Conservation (phyloP, 2,888 invertebrate genomes). For the Lagria hirta region DNA sequence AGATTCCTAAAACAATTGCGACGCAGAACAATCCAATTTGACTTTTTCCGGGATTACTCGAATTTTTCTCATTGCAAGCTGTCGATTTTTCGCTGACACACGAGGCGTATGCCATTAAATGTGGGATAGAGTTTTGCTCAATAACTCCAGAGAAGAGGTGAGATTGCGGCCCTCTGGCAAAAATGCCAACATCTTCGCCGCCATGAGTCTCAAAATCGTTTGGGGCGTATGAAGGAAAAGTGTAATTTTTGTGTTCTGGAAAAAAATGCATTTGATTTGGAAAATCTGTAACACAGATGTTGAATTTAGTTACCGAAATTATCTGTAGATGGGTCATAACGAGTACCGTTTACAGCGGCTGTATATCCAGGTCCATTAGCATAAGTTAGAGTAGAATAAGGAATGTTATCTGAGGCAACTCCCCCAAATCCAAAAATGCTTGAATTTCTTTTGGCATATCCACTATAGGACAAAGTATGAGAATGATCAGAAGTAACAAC, state of each 20-base stretch:
- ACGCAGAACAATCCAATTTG: too few relatives aligned
- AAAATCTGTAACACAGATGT: too few relatives aligned
- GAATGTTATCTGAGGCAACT: slow-evolving; percentile 55
- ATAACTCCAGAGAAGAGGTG: slow-evolving; percentile 78
- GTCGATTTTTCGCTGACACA: slow-evolving; percentile 65
- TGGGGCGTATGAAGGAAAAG: slow-evolving; percentile 64
- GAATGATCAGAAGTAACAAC: slow-evolving; percentile 77
- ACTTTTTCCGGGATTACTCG: too few relatives aligned
- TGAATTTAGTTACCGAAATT: slow-evolving; percentile 6
- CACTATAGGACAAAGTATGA: slow-evolving; percentile 70
- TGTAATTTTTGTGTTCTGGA: slow-evolving; percentile 54
- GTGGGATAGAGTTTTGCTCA: slow-evolving; percentile 78
- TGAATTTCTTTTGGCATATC: slow-evolving; percentile 69
- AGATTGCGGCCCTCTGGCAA: slow-evolving; percentile 75
- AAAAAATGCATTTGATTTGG: too few relatives aligned
- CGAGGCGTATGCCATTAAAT: slow-evolving; percentile 71
- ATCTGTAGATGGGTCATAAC: slow-evolving; percentile 10
- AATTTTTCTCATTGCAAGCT: too few relatives aligned
- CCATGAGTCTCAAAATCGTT: slow-evolving; percentile 67
- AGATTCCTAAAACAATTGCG: too few relatives aligned
- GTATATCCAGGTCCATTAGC: slow-evolving; percentile 70
- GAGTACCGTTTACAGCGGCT: slow-evolving; percentile 50
- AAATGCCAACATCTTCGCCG: slow-evolving; percentile 79
- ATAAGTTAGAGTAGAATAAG: slow-evolving; percentile 68
- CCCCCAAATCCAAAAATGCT: slow-evolving; percentile 61